A percentile compares a stretch with the other conserved stretches of the same genome.
phyloP scores from a whole-genome alignment of 2,113 vertebrate species.

The Triplophysa siluroides region DNA sequence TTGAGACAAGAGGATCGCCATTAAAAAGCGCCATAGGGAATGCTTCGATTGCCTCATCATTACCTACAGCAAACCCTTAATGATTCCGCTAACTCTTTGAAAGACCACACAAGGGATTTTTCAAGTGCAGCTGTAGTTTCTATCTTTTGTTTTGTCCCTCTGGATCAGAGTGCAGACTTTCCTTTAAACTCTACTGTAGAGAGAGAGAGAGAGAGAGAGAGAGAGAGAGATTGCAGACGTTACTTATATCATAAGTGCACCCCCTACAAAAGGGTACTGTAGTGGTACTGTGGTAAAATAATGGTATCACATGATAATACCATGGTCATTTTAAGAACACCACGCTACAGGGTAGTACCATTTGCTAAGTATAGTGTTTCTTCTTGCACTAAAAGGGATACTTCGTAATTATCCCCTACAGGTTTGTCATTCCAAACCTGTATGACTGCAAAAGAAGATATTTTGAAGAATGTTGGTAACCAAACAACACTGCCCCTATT shows the following conservation, averaged over 20 bases:
- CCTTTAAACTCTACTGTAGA: background rate
- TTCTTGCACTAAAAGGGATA: no score
- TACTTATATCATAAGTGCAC: background rate
- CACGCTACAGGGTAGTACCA: no score
- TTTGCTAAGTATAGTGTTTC: no score
- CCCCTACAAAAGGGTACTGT: background rate
- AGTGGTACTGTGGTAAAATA: no score
- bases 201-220: background rate
- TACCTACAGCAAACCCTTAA: slow-evolving; percentile 2
- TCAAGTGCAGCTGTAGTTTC: background rate
- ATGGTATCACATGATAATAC: no score
- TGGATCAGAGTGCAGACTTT: background rate
- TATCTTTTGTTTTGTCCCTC: slow-evolving; percentile 4
- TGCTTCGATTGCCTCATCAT: background rate
- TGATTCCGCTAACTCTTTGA: background rate
- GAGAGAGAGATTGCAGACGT: background rate
- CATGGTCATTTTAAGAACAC: no score
- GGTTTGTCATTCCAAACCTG: no score
- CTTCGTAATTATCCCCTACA: no score
- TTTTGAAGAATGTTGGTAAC: no score
- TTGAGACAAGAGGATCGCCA: slow-evolving; percentile 2
- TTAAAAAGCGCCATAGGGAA: slow-evolving; percentile 8
- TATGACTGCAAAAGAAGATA: no score
- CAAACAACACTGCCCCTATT: no score
- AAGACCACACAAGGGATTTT: background rate